These are phyloP conservation scores for Littorina saxatilis DNA, from an alignment of 1,140 invertebrate genomes.

Conservation along the genomic window DNA sequence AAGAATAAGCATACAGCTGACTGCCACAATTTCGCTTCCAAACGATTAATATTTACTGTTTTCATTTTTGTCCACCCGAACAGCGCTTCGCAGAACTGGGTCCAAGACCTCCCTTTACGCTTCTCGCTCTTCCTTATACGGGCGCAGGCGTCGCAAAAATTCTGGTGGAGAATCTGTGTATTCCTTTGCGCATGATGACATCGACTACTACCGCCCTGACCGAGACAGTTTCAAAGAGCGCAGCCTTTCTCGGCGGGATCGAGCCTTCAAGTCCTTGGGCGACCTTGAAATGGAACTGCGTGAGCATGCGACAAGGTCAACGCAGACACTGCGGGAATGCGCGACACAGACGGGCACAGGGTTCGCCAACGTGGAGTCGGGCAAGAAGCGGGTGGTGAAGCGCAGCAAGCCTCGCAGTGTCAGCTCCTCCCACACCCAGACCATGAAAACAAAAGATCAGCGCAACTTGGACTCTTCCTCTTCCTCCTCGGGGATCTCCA, in stretches of 20 bases:
- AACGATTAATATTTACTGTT: too few species aligned
- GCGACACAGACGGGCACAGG: slow-evolving; percentile 63
- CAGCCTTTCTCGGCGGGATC: slow-evolving; percentile 49
- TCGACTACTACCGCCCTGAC: slow-evolving; percentile 57
- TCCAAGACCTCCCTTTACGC: slow-evolving; percentile 68
- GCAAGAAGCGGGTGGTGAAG: slow-evolving; percentile 53
- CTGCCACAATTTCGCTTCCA: too few species aligned
- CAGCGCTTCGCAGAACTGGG: slow-evolving; percentile 59
- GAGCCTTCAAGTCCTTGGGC: slow-evolving; percentile 61
- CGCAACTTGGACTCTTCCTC: slow-evolving; percentile 25
- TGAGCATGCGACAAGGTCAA: slow-evolving; percentile 48
- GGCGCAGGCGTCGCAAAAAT: slow-evolving; percentile 55
- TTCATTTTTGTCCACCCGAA: too few species aligned
- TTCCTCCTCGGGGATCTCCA: slow-evolving; percentile 12
- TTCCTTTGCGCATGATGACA: slow-evolving; percentile 63
- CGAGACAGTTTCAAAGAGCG: slow-evolving; percentile 54
- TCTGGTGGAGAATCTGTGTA: slow-evolving; percentile 62
- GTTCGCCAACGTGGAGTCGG: slow-evolving; percentile 45
- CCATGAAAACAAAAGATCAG: slow-evolving; percentile 40
- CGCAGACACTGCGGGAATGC: slow-evolving; percentile 63
- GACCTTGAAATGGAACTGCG: slow-evolving; percentile 53
- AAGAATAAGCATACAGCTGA: too few species aligned
- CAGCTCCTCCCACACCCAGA: slow-evolving; percentile 58
- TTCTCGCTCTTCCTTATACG: slow-evolving; percentile 69
- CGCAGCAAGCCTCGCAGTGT: slow-evolving; percentile 53